Evolutionary conservation across 2,888 invertebrate genomes (phyloP).

Genomic region (Balanococcus diminutus): DNA sequence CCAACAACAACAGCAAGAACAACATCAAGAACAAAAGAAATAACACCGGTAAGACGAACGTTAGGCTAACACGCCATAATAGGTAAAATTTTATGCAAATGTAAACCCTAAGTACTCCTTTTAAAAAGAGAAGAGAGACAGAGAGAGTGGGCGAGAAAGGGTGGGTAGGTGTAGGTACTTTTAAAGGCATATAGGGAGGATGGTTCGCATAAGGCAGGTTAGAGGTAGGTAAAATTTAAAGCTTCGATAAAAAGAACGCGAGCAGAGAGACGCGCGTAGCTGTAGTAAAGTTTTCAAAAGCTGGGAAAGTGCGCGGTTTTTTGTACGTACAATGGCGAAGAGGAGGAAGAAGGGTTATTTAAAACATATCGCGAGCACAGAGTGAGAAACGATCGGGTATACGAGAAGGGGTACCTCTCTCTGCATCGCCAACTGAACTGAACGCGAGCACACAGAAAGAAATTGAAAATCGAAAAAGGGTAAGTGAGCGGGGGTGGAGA

Average conservation of each 20-base stretch:
- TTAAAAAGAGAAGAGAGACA: background rate
- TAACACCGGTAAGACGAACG: background rate
- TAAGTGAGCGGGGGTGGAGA: background rate
- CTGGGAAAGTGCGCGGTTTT: background rate
- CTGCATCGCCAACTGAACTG: background rate
- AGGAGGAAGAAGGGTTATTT: background rate
- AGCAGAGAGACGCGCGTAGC: background rate
- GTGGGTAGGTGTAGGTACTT: background rate
- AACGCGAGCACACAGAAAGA: background rate
- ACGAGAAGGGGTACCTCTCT: background rate
- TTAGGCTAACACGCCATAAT: background rate
- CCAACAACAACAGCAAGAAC: background rate
- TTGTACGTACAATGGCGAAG: background rate
- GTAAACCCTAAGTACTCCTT: background rate
- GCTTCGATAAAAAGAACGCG: constrained; percentile 24
- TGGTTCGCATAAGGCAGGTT: background rate
- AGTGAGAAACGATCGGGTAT: background rate
- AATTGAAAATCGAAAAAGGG: constrained; percentile 52
- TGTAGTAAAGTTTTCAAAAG: background rate
- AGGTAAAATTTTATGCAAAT: background rate
- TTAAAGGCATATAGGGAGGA: background rate
- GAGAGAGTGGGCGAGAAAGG: background rate
- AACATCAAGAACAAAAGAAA: background rate
- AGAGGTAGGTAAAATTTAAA: background rate
- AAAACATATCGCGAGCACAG: background rate